These are phyloP conservation scores for Tympanoctomys barrerae DNA, from an alignment of 2,797 vertebrate genomes.

Conservation along the genomic window DNA sequence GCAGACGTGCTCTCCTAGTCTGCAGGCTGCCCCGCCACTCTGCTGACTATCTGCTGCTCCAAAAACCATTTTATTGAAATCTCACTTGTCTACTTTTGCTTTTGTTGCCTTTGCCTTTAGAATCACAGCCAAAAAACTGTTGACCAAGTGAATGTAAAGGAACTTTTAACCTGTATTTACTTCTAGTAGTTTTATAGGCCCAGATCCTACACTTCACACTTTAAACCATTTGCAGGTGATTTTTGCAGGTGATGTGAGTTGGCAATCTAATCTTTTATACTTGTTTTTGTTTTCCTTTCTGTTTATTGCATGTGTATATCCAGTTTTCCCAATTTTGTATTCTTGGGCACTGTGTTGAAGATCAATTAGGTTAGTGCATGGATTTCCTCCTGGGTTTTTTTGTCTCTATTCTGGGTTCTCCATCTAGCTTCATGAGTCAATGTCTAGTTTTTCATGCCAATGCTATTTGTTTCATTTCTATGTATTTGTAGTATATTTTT, in stretches of 20 bases:
- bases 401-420: not conserved
- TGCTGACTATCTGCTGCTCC: not conserved
- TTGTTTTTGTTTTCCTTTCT: not conserved
- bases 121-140: not conserved
- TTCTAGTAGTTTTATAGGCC: not conserved
- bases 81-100: not conserved
- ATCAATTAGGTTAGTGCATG: not conserved
- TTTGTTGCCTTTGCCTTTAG: not conserved
- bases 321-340: no score
- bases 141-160: not conserved
- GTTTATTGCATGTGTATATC: not conserved
- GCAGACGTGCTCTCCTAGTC: not conserved
- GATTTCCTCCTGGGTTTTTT: not conserved
- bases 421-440: not conserved
- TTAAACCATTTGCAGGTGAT: not conserved
- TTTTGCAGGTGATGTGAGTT: not conserved
- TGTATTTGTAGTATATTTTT: not conserved
- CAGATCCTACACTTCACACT: not conserved
- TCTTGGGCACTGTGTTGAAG: not conserved
- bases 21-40: not conserved
- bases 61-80: not conserved
- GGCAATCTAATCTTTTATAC: not conserved
- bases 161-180: not conserved
- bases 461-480: not conserved
- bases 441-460: not conserved